These are phyloP conservation scores for Aurelia sp. DNA, from an alignment of 30 jellyfish, hydroid and myxozoan genomes.

Conservation along the genomic window DNA sequence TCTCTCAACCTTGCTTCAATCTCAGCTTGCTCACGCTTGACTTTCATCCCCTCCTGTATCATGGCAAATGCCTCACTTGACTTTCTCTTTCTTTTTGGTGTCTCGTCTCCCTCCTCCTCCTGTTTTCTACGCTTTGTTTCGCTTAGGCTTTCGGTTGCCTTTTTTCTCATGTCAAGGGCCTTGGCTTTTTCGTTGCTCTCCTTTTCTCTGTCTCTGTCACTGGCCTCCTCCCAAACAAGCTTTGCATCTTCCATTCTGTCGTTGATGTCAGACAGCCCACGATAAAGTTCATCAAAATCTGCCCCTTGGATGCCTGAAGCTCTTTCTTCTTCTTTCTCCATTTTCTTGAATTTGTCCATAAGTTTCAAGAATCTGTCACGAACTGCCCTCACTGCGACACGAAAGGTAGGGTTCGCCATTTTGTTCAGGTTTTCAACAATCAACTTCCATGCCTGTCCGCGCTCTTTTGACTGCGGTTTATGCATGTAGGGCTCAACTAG, in stretches of 20 bases:
- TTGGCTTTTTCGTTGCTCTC: background rate
- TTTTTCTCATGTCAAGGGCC: constrained; percentile 24
- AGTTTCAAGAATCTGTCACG: constrained; percentile 64
- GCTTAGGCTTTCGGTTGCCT: constrained; percentile 55
- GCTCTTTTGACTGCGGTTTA: constrained; percentile 64
- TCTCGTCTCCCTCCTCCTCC: constrained; percentile 28
- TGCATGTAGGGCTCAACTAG: constrained; percentile 60
- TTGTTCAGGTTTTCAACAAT: constrained; percentile 44
- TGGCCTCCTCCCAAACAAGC: constrained; percentile 20
- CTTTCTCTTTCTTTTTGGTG: constrained; percentile 36
- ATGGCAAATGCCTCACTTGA: constrained; percentile 34
- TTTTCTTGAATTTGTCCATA: constrained; percentile 25
- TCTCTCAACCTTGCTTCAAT: constrained; percentile 19
- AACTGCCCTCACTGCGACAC: constrained; percentile 67
- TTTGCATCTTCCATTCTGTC: background rate
- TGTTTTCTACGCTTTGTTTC: constrained; percentile 15
- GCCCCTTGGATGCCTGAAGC: constrained; percentile 63
- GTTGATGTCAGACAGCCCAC: too few species aligned
- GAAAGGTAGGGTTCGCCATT: constrained; percentile 48
- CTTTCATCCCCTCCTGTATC: constrained; percentile 34
- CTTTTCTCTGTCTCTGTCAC: constrained; percentile 28
- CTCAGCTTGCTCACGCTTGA: constrained; percentile 31
- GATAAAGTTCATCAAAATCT: constrained; percentile 48
- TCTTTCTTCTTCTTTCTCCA: constrained; percentile 36
- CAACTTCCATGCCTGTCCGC: constrained; percentile 71